phyloP scores from a whole-genome alignment of 30 jellyfish, hydroid and myxozoan species.

The Calvadosia cruxmelitensis region DNA sequence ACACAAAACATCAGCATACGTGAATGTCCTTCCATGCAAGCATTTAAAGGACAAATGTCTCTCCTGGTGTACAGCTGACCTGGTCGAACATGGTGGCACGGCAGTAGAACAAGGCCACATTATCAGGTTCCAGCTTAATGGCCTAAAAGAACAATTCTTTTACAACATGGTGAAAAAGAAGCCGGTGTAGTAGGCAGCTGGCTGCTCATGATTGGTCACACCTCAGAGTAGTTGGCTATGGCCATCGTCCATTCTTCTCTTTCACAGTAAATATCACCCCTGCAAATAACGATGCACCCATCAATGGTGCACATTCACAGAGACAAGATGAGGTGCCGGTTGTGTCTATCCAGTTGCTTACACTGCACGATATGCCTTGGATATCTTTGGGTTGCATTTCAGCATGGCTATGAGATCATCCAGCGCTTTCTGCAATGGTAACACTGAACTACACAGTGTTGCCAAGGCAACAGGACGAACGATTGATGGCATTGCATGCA shows the following conservation, averaged over 20 bases:
- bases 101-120: constrained; percentile 39
- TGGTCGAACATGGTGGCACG: constrained; percentile 64
- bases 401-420: constrained; percentile 43
- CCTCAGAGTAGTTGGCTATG: constrained; percentile 58
- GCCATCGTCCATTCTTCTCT: constrained; percentile 60
- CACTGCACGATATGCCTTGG: constrained; percentile 68
- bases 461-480: no score
- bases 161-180: no score
- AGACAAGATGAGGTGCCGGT: no score
- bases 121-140: constrained; percentile 40
- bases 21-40: neutral
- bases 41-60: neutral
- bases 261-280: constrained; percentile 52
- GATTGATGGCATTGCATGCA: no score
- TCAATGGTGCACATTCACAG: no score
- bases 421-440: constrained; percentile 45
- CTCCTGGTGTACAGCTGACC: constrained; percentile 14
- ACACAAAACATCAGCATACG: neutral
- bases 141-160: constrained; percentile 64
- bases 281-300: no score
- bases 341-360: neutral
- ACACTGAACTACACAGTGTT: no score
- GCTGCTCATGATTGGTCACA: constrained; percentile 1
- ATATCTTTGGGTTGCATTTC: constrained; percentile 24
- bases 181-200: no score